Percentiles rank a stretch among this genome's conserved stretches.
These are phyloP conservation scores for Chrosomus eos DNA, from an alignment of 2,797 vertebrate species.

Conservation along the genomic window DNA sequence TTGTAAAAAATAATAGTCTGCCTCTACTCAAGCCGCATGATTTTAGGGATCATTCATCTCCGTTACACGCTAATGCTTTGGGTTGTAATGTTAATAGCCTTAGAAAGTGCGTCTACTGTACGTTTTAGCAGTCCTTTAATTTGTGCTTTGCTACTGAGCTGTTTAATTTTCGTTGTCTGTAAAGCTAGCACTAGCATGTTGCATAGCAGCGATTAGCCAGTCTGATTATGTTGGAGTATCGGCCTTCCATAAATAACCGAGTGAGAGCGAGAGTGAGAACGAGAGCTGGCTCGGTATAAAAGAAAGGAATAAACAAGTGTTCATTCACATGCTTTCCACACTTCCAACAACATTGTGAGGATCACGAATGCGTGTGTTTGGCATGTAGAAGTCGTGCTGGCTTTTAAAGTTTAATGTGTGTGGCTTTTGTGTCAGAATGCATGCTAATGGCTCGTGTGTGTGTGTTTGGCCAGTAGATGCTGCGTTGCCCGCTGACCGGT, in stretches of 20 bases:
- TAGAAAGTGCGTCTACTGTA: background rate
- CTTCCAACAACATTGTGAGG: conserved; percentile 15
- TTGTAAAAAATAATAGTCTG: background rate
- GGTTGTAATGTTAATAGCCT: too few species aligned
- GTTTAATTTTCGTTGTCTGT: background rate
- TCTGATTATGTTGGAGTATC: conserved; percentile 28
- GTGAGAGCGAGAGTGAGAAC: background rate
- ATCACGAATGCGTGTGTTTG: conserved; percentile 33
- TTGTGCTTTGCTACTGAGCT: background rate
- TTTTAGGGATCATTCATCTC: too few species aligned
- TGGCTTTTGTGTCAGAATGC: conserved; percentile 53
- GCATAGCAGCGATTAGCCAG: background rate
- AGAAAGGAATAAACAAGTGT: conserved; percentile 42
- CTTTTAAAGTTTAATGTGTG: conserved; percentile 42
- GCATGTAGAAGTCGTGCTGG: conserved; percentile 46
- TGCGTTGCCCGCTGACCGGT: conserved; percentile 75
- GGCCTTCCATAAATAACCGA: conserved; percentile 45
- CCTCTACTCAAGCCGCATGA: too few species aligned
- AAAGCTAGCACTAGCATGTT: conserved; percentile 13
- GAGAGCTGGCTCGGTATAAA: conserved; percentile 30
- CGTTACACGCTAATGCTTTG: too few species aligned
- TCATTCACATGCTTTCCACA: conserved; percentile 46
- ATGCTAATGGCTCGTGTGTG: conserved; percentile 37
- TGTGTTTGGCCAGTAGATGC: conserved; percentile 55
- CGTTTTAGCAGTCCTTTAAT: background rate